These are phyloP conservation scores for Balearica regulorum DNA, from an alignment of 2,797 vertebrate genomes.

Conservation along the genomic window DNA sequence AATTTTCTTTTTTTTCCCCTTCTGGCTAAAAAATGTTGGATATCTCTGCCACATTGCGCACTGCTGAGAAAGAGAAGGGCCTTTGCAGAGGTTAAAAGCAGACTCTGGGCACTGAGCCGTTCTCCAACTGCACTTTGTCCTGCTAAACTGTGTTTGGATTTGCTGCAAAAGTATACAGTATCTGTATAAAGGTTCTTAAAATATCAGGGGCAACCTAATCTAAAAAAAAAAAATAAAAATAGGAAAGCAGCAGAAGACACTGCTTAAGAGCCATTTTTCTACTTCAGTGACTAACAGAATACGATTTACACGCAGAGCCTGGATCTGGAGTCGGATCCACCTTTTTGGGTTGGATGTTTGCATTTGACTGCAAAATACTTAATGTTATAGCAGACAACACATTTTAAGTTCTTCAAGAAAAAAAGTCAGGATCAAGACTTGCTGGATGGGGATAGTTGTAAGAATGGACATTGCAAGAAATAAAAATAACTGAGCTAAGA, in stretches of 20 bases:
- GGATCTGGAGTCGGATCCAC: background rate
- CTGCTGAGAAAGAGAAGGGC: background rate
- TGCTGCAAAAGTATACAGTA: background rate
- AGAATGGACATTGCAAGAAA: background rate
- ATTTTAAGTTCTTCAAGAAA: background rate
- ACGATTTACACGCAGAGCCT: background rate
- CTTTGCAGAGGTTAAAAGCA: constrained; percentile 38
- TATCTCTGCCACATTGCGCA: background rate
- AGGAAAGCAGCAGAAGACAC: background rate
- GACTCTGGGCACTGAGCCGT: constrained; percentile 32
- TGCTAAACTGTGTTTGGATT: constrained; percentile 22
- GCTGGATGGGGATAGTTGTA: background rate
- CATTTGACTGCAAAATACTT: background rate
- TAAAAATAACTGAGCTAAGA: background rate
- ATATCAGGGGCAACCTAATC: background rate
- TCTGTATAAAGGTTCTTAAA: background rate
- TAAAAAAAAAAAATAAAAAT: background rate
- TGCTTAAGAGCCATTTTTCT: background rate
- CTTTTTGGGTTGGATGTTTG: background rate
- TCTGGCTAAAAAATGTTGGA: background rate
- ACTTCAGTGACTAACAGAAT: background rate
- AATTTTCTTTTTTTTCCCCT: too few relatives aligned
- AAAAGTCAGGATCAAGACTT: background rate
- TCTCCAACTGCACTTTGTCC: background rate
- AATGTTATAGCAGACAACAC: background rate